Percentiles rank a stretch among this genome's conserved stretches.
Evolutionary conservation across 2,797 vertebrate species (phyloP).

Genomic region (Trachops cirrhosus): DNA sequence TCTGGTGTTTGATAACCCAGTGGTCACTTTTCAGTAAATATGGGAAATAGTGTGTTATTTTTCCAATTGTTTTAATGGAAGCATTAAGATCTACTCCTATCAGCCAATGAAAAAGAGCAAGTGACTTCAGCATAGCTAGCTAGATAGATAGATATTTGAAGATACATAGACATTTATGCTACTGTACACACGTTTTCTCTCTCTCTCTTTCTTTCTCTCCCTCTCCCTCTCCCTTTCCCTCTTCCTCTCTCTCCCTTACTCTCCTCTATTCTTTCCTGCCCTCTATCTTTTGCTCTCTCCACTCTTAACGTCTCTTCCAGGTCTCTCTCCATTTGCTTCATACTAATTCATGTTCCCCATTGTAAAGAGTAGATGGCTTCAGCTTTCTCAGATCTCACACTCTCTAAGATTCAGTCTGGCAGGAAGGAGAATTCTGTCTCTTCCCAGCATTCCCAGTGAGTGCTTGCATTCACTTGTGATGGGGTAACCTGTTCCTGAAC

Average conservation of each 20-base stretch:
- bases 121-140: not conserved
- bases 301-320: not conserved
- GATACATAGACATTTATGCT: not conserved
- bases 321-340: not conserved
- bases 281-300: not conserved
- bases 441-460: not conserved
- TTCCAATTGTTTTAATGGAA: not conserved
- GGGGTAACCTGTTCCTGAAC: not conserved
- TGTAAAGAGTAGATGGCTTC: not conserved
- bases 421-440: not conserved
- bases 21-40: not conserved
- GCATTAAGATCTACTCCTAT: not conserved
- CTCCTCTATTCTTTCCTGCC: not conserved
- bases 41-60: not conserved
- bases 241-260: too few species aligned
- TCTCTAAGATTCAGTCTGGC: not conserved
- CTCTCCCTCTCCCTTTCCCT: too few species aligned
- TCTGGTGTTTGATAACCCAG: not conserved
- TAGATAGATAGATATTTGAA: not conserved
- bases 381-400: not conserved
- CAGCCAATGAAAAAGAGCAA: not conserved
- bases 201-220: too few species aligned
- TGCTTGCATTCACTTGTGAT: not conserved
- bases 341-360: not conserved
- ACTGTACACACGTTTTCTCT: not conserved